Evolutionary conservation across 1,140 invertebrate genomes (phyloP).

Genomic region (Leguminivora glycinivorella): DNA sequence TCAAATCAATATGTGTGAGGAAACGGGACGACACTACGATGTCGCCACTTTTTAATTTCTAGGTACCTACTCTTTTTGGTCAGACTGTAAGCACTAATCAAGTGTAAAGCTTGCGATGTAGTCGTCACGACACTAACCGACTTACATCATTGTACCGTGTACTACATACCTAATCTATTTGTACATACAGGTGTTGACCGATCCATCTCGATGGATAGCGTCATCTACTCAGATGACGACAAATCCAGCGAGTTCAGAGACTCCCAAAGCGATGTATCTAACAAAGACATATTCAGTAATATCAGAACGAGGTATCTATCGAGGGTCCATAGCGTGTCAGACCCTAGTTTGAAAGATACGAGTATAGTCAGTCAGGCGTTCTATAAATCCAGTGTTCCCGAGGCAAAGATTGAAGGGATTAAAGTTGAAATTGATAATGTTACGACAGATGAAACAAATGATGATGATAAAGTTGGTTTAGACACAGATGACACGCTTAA

Average conservation of each 20-base stretch:
- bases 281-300: constrained; percentile 67
- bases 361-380: constrained; percentile 68
- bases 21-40: too few relatives aligned
- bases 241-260: constrained; percentile 52
- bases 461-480: constrained; percentile 42
- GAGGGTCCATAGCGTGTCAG: constrained; percentile 65
- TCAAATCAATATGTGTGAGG: too few relatives aligned
- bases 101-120: constrained; percentile 28
- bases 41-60: too few relatives aligned
- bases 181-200: constrained; percentile 71
- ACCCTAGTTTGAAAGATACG: constrained; percentile 45
- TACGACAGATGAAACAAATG: constrained; percentile 65
- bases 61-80: too few relatives aligned
- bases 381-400: constrained; percentile 43
- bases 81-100: constrained; percentile 25
- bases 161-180: constrained; percentile 65
- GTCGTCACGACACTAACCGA: constrained; percentile 23
- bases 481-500: background rate
- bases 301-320: constrained; percentile 69
- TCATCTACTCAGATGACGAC: constrained; percentile 56
- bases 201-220: constrained; percentile 63
- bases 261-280: constrained; percentile 56
- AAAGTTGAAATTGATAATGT: constrained; percentile 61
- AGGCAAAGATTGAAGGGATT: constrained; percentile 38
- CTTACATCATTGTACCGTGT: constrained; percentile 21